Evolutionary conservation across 1,140 invertebrate genomes (phyloP), one percentile per base, ranked within the genome.

Genomic region (Piezodorus guildinii): DNA sequence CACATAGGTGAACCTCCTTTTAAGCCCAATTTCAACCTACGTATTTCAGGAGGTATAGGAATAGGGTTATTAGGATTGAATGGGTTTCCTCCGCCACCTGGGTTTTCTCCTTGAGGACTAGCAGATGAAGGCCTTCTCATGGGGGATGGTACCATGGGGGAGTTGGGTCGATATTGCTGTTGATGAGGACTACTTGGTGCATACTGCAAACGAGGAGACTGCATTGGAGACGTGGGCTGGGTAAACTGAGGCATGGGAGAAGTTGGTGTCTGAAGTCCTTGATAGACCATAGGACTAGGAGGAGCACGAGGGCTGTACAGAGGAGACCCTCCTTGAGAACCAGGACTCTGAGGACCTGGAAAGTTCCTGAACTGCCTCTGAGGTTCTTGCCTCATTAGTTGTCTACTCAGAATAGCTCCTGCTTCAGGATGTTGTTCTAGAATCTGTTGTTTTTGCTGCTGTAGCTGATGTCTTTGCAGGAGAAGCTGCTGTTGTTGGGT

Each of bases 1-100:
- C 85, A 87, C 78, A 87, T 85, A 0, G 86, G 86, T 0, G 83
- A 81, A 2, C 87, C 87, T 12, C 87, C 87, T 66, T 81, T 75
- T 2, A 89, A 74, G 6, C 85, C 87, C 1, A 85, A 72, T 68
- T 82, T 82, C 61, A 79, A 65, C 73, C 72, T 3, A 71, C 72
- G 5, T n/a, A 67, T 51, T 19, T 66, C 69, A 12, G 68, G 66
- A 9, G 76, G 74, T 15, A 77, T 71, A 3, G 79, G 80, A 30
- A 81, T 71, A 3, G 79, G 78, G 69, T 78, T 79, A 62, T 75
- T 68, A 65, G 77, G 75, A 70, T 79, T 79, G 61, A 76, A 69
- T 64, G 77, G 74, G 70, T 79, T 78, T 39, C 79, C 78, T 27
- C 77, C 70, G 39, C 49, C 46, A 52, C 65, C 64, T n/a, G n/a